Evolutionary conservation across 1,140 invertebrate species (phyloP).

Genomic region (Rhagoletis pomonella): DNA sequence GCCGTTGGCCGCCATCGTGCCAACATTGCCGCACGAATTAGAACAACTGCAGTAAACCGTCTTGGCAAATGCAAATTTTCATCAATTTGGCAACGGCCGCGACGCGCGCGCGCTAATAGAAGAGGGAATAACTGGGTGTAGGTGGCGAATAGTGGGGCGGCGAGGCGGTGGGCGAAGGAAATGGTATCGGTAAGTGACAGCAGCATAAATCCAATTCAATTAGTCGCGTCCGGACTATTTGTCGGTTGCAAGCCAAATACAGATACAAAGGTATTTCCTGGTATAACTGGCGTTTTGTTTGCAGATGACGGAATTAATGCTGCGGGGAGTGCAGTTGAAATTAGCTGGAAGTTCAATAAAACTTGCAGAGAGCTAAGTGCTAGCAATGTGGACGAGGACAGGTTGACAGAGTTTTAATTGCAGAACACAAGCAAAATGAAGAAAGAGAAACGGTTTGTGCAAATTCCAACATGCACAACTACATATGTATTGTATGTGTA

Average conservation of each 20-base stretch:
- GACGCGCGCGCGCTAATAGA: neutral
- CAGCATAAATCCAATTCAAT: slow-evolving; percentile 49
- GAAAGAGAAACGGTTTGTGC: too few species aligned
- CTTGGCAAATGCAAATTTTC: slow-evolving; percentile 33
- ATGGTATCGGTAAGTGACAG: neutral
- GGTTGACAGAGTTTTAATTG: too few species aligned
- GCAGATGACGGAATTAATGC: neutral
- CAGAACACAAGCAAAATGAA: too few species aligned
- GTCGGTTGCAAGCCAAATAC: slow-evolving; percentile 4
- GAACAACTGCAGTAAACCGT: neutral
- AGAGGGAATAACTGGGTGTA: neutral
- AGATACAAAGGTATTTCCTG: neutral
- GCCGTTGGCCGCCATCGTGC: neutral
- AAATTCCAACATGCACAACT: too few species aligned
- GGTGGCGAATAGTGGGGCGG: neutral
- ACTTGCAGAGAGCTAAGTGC: neutral
- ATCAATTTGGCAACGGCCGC: neutral
- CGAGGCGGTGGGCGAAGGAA: neutral
- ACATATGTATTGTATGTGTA: too few species aligned
- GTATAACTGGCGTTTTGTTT: neutral
- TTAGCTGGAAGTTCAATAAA: neutral
- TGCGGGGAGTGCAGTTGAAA: neutral
- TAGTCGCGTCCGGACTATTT: slow-evolving; percentile 13
- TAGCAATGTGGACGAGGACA: too few species aligned
- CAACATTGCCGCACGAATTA: slow-evolving; percentile 22